Evolutionary conservation across 2,888 invertebrate genomes (phyloP), one percentile per base, ranked within the genome.

Genomic region (Hypercompe scribonia): DNA sequence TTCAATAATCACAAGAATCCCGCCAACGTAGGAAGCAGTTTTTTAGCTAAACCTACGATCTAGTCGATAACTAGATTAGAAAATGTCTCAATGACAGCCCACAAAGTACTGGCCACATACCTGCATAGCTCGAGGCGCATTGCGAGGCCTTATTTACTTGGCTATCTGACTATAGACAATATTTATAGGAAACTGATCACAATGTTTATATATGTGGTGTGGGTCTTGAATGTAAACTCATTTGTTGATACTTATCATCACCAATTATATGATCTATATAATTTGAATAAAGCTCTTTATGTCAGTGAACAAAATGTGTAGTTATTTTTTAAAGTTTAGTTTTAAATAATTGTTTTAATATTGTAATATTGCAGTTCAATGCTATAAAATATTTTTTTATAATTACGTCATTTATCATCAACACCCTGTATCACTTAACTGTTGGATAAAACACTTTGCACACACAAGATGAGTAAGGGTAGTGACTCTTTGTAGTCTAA

Each of bases 31-130:
- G 50, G 68, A 68, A 68, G 18, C 24, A 66, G 15, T 65, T 81
- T 83, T 81, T 84, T 65, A 78, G 33, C 13, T 34, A 42, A 66
- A 28, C 58, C 67, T 66, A 74, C 69, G 71, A 46, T 68, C 69
- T 54, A 54, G 50, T 65, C 24, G 72, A 28, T 58, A 76, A 67
- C 54, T 65, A 68, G 74, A 75, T 79, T 72, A 72, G 82, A 81
- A 84, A 81, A 73, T 76, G 70, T 72, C 63, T 82, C 68, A 11
- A 54, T 72, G 79, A 84, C 68, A 79, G 73, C 58, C 33, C 28
- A 63, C 46, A 46, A 63, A 70, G 63, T 31, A 65, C 68, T 58
- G 39, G 46, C 58, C 69, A 42, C 39, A 61, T 64, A 46, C 18
- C 61, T 64, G 64, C 46, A 64, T 70, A 63, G 70, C 70, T 46